phyloP scores from a whole-genome alignment of 2,888 invertebrate genomes.

The Pseudococcus longispinus region DNA sequence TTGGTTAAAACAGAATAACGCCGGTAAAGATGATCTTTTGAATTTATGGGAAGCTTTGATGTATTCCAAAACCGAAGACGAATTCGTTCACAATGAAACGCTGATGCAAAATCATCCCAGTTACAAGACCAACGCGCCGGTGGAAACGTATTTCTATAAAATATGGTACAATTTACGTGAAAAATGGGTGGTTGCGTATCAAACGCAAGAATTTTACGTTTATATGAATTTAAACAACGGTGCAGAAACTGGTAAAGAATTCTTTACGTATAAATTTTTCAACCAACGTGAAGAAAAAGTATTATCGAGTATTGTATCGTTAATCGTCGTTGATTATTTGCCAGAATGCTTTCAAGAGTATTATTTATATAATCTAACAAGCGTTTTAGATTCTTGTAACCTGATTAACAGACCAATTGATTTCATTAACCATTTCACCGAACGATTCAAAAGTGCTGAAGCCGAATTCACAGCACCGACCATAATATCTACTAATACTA shows the following conservation, averaged over 20 bases:
- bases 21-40: background rate
- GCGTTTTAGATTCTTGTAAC: background rate
- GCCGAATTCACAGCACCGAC: background rate
- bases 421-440: background rate
- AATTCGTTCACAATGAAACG: background rate
- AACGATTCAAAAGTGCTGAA: background rate
- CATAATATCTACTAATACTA: background rate
- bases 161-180: conserved; percentile 13
- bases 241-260: background rate
- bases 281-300: background rate
- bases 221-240: conserved; percentile 34
- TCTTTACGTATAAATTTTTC: background rate
- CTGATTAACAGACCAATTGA: background rate
- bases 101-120: background rate
- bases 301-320: background rate
- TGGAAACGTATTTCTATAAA: conserved; percentile 25
- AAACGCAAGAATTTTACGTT: conserved; percentile 18
- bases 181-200: conserved; percentile 21
- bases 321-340: background rate
- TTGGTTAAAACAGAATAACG: background rate
- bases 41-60: conserved; percentile 17
- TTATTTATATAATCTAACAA: background rate
- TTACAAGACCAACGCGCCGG: background rate
- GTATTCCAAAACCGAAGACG: conserved; percentile 23
- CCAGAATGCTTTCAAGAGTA: background rate